phyloP scores from a whole-genome alignment of 2,113 vertebrate genomes.

The Chroicocephalus ridibundus region DNA sequence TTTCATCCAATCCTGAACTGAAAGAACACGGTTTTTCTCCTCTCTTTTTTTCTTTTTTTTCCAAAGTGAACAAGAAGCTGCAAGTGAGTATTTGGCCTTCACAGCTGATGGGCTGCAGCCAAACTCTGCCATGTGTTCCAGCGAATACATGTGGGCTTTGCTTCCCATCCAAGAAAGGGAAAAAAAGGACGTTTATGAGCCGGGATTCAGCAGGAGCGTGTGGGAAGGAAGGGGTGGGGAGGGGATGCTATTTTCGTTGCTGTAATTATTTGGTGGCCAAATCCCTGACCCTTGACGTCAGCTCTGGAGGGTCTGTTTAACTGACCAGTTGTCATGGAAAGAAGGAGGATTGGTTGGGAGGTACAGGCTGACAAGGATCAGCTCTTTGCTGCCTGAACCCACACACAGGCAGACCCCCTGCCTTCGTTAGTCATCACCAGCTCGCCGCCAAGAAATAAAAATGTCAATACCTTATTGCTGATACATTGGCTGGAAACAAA shows the following conservation, averaged over 20 bases:
- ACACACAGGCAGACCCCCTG: constrained; percentile 35
- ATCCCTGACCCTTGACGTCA: constrained; percentile 47
- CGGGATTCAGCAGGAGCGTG: constrained; percentile 19
- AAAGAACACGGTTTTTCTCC: neutral
- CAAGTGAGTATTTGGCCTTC: constrained; percentile 33
- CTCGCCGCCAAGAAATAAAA: constrained; percentile 26
- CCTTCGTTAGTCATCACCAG: constrained; percentile 15
- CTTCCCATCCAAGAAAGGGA: constrained; percentile 26
- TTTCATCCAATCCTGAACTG: constrained; percentile 27
- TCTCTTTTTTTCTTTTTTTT: neutral
- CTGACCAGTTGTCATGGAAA: constrained; percentile 35
- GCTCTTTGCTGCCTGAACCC: constrained; percentile 26
- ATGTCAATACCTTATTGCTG: constrained; percentile 7
- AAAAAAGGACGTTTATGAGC: constrained; percentile 45
- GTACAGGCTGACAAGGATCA: neutral
- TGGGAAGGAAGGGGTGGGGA: constrained; percentile 47
- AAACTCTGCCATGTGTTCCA: constrained; percentile 46
- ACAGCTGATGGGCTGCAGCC: neutral
- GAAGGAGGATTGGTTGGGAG: neutral
- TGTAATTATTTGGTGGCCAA: constrained; percentile 48
- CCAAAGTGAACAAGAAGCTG: neutral
- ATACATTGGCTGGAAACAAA: constrained; percentile 7
- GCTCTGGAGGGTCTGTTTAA: constrained; percentile 24
- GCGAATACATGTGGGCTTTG: constrained; percentile 43
- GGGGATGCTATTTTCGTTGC: constrained; percentile 28